A percentile compares a stretch with the other conserved stretches of the same genome.
Evolutionary conservation across 2,888 invertebrate species (phyloP).

Genomic region (Sarcophaga caerulescens): DNA sequence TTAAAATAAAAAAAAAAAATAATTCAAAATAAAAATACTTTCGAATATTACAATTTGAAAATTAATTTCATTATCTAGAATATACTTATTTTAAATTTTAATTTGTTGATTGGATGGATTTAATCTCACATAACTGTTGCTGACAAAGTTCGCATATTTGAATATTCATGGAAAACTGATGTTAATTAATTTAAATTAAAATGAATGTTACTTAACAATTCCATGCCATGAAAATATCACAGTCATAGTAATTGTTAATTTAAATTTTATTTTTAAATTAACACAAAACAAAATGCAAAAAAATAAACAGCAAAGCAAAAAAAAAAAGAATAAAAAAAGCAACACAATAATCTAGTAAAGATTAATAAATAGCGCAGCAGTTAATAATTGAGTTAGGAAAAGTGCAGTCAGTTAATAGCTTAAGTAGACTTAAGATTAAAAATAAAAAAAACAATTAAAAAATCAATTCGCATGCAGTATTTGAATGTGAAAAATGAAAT

Average conservation of each 20-base stretch:
- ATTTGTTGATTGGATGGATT: no score
- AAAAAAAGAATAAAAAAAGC: background rate
- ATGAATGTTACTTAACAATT: constrained; percentile 24
- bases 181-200: constrained; percentile 16
- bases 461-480: constrained; percentile 12
- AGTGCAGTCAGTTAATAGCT: no score
- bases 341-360: background rate
- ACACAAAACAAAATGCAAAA: background rate
- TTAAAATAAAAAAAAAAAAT: no score
- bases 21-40: no score
- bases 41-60: no score
- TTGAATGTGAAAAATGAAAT: background rate
- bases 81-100: no score
- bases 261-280: background rate
- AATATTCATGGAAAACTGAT: background rate
- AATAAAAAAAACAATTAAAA: no score
- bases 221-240: constrained; percentile 8
- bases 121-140: no score
- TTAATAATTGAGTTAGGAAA: no score
- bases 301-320: background rate
- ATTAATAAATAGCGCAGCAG: background rate
- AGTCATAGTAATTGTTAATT: background rate
- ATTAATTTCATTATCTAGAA: no score
- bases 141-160: no score
- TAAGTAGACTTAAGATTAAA: no score